These are phyloP conservation scores for Drosophila arawakana DNA, from an alignment of 1,140 invertebrate genomes.

Conservation along the genomic window DNA sequence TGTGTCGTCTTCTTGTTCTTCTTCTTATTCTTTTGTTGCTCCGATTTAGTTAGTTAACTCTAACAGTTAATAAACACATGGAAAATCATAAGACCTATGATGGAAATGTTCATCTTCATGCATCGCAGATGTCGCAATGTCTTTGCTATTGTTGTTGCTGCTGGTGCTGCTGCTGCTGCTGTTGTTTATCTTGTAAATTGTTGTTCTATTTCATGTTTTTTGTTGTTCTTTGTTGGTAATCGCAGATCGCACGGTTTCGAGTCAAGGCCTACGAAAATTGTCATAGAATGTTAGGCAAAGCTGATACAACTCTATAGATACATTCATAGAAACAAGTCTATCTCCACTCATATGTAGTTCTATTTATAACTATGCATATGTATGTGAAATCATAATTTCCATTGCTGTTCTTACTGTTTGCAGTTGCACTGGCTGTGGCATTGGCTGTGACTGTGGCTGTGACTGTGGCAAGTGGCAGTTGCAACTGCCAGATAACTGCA, in stretches of 20 bases:
- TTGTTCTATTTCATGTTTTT: background rate
- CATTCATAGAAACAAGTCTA: conserved; percentile 7
- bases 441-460: background rate
- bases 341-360: background rate
- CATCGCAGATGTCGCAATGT: conserved; percentile 42
- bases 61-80: conserved; percentile 79
- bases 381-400: conserved; percentile 36
- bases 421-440: background rate
- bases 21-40: conserved; percentile 25
- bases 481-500: conserved; percentile 30
- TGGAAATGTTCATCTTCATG: conserved; percentile 60
- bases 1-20: conserved; percentile 1
- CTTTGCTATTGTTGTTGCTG: conserved; percentile 9
- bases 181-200: background rate
- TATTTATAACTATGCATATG: background rate
- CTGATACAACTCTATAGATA: conserved; percentile 12
- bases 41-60: conserved; percentile 82
- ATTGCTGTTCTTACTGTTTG: background rate
- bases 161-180: background rate
- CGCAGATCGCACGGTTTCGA: conserved; percentile 65
- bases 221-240: conserved; percentile 51
- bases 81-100: background rate
- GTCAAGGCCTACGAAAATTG: conserved; percentile 75
- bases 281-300: conserved; percentile 24
- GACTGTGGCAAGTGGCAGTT: conserved; percentile 1